Evolutionary conservation across 2,888 invertebrate species (phyloP).

Genomic region (Willowsia nigromaculata): DNA sequence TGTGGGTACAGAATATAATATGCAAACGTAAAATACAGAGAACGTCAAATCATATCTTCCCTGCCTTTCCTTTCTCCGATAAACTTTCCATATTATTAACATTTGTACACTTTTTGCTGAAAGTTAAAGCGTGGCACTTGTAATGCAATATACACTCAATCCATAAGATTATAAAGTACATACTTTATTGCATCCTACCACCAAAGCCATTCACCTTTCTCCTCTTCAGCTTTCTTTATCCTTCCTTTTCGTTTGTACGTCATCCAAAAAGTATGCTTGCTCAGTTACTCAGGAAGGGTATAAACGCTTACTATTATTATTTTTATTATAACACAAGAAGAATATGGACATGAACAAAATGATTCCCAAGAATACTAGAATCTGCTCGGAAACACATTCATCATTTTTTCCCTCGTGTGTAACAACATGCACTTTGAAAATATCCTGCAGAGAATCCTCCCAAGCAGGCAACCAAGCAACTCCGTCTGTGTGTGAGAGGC

Average conservation of each 20-base stretch:
- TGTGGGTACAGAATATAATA: background rate
- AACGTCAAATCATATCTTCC: background rate
- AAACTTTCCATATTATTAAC: background rate
- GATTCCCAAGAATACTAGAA: conserved; percentile 45
- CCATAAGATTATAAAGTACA: background rate
- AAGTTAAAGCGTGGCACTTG: background rate
- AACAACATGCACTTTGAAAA: conserved; percentile 59
- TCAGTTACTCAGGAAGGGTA: background rate
- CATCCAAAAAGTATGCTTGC: background rate
- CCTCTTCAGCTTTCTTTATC: background rate
- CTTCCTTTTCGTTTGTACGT: background rate
- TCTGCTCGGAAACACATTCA: conserved; percentile 61
- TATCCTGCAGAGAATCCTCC: conserved; percentile 53
- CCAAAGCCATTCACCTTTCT: background rate
- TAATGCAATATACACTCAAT: background rate
- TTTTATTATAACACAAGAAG: conserved; percentile 1
- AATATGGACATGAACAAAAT: conserved; percentile 40
- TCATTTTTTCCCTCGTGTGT: conserved; percentile 57
- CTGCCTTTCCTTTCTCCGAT: background rate
- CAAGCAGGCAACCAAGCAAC: conserved; percentile 36
- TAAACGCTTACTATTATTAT: conserved; percentile 7
- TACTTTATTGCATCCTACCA: background rate
- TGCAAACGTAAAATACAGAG: background rate
- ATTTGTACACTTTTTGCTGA: background rate
- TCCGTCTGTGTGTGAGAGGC: conserved; percentile 15